Base-by-base conservation (phyloP, 1,140 invertebrate genomes). In the Streblospio benedicti region DNA sequence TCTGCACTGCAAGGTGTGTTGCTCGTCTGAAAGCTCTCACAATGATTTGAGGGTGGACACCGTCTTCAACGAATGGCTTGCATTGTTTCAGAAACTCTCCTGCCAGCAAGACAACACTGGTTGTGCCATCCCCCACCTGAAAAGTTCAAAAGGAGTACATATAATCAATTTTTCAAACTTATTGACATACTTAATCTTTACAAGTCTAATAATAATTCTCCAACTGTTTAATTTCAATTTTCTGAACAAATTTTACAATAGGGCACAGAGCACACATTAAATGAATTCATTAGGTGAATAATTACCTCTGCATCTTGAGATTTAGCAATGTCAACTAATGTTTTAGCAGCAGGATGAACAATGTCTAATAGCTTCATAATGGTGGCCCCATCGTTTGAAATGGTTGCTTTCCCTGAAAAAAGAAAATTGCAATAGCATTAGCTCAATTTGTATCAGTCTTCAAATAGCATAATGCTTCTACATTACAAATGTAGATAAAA, bases 341-440 rank as follows among this genome's bases (percentile, higher is more conserved):
- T 96, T 80, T 91, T 94, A 0, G 94, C 97, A 28, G 96, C 96
- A 2, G 97, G 96, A 80, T 98, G 97, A 55, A 99, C 86, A 71
- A 99, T 89, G 74, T 99, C 94, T 41, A 99, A 78, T 28, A 96
- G 82, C 78, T 97, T 98, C 82, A 99, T 85, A 64, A 99, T 98
- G 16, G 97, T 99, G 5, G 97, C 97, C 25, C 97, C 97, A 81
- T 99, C 97, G 77, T 99, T 99, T 1, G 96, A 99, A 68, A 99
- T 98, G 0, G 93, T 95, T 0, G 91, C 86, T 76, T 91, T 92
- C 2, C 92, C 83, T 82, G 62, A 4, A 71, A 69, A 27, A 25
- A 16, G 23, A 20, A 49, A 49, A 49, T 20, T 49, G 45, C 45
- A 12, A 23, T 16, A 16, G 45, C 23, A 20, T 23, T 38, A 20